Base-by-base conservation (phyloP, 2,888 invertebrate genomes). In the Allolobophora icterica region DNA sequence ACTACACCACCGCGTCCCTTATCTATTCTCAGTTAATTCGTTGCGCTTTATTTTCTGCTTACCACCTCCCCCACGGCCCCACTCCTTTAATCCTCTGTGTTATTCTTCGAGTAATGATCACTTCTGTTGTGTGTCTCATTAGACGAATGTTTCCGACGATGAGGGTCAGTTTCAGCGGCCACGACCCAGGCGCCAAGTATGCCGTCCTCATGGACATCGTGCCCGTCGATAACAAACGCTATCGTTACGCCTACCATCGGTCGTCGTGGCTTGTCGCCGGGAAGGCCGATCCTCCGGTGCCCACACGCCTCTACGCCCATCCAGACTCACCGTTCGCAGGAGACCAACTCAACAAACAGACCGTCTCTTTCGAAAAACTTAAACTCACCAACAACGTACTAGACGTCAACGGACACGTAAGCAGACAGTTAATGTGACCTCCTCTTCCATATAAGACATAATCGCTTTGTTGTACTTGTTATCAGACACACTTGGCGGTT, bases 81-180 rank as follows among this genome's bases (percentile, higher is more conserved):
- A 38, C 38, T 1, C 52, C 1, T 24, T 24, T 52, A 21, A 24
- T 52, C 24, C 24, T 3, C 6, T 24, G 24, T 52, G 5, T 24
- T 42, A 13, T 52, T 52, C 6, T 24, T 21, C 52, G 17, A 4
- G 24, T 13, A 21, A 24, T 21, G 4, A n/a, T n/a, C 0, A 71
- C 4, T 11, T 17, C 71, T 8, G 30, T 30, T 87, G 87, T 87
- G 34, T 30, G 87, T 84, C 11, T 38, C 35, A 11, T 15, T 96
- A 99, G 99, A 96, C 97, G 99, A 94, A 99, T 99, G 99, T 99
- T 99, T 96, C 99, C 99, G 93, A 99, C 99, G 93, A 97, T 99
- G 94, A 97, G 99, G 93, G 98, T 98, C 92, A 98, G 98, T 92
- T 98, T 99, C 96, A 91, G 91, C 15, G 93, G 89, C 45, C 89